Conservation (phyloP, 2,113 vertebrate genomes). For the Nicator chloris region DNA sequence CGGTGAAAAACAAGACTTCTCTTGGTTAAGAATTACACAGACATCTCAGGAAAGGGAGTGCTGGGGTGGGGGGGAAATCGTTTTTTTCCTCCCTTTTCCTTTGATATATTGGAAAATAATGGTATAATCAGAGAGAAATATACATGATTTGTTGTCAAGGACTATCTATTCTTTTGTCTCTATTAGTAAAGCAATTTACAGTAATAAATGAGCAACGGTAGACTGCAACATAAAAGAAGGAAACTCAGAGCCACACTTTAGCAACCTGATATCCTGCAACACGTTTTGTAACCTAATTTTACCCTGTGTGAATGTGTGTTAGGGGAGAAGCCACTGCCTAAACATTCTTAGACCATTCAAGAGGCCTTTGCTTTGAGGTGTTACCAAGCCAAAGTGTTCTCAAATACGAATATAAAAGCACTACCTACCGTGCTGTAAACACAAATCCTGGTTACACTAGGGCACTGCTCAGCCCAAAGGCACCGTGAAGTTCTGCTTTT, state of each 20-base stretch:
- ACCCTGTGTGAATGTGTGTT: background rate
- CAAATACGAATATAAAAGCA: background rate
- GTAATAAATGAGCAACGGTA: background rate
- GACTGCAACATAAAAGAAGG: background rate
- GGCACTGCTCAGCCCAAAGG: background rate
- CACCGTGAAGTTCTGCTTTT: background rate
- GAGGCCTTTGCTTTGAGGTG: background rate
- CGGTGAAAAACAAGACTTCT: background rate
- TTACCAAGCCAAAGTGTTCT: background rate
- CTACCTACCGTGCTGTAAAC: background rate
- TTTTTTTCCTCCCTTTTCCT: background rate
- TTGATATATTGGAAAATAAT: background rate
- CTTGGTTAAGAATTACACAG: background rate
- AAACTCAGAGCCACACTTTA: background rate
- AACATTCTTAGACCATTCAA: background rate
- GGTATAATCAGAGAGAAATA: background rate
- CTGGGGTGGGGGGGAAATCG: accelerated
- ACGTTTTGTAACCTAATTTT: background rate
- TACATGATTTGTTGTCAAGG: background rate
- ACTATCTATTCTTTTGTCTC: background rate
- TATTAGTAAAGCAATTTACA: background rate
- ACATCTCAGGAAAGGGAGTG: background rate
- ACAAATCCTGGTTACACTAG: background rate
- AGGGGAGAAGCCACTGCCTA: background rate
- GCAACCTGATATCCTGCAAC: background rate